Evolutionary conservation across 92 coral and sea anemone genomes (phyloP), one percentile per base, ranked within the genome.

Genomic region (Heliopora coerulea): DNA sequence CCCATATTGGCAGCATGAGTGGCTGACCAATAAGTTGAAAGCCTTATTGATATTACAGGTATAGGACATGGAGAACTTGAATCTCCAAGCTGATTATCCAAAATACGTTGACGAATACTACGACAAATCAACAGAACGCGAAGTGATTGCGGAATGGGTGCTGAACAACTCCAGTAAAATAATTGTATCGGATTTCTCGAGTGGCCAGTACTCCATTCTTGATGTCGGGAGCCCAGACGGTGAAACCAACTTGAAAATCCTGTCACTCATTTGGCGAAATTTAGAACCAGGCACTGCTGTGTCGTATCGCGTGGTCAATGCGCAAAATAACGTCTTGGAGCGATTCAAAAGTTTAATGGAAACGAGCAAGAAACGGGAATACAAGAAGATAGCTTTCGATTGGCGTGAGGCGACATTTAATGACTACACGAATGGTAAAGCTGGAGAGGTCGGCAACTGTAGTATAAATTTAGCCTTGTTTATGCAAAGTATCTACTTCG

Each of bases 151-250:
- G 26, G 77, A 70, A 54, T 70, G 77, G 77, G 63, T 70, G 49
- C 34, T 70, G 28, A 63, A 35, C 20, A 70, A 70, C 26, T 20
- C 77, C 0, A 70, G 77, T 18, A 70, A 70, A 33, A 33, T 70
- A n/a, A 40, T 70, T 70, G 77, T 70, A 12, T 70, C 77, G 56
- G 77, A 70, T 26, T 70, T 70, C 62, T 70, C 77, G 28, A 70
- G 63, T 26, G 77, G 77, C 49, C 75, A 75, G 61, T 82, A 75
- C 82, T 48, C 86, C 9, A 75, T 82, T 39, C 41, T 82, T 19
- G 86, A 79, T 33, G 86, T 82, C 17, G 86, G 86, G 17, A 75
- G 70, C 39, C 78, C 86, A 21, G 86, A 82, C 39, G 86, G 86
- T 1, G 81, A 75, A 23, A 82, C 60, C 26, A 73, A 75, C 56